A percentile compares a stretch with the other conserved stretches of the same genome.
These are phyloP conservation scores for Synergus umbraculus DNA, from an alignment of 2,888 invertebrate genomes.

Conservation along the genomic window DNA sequence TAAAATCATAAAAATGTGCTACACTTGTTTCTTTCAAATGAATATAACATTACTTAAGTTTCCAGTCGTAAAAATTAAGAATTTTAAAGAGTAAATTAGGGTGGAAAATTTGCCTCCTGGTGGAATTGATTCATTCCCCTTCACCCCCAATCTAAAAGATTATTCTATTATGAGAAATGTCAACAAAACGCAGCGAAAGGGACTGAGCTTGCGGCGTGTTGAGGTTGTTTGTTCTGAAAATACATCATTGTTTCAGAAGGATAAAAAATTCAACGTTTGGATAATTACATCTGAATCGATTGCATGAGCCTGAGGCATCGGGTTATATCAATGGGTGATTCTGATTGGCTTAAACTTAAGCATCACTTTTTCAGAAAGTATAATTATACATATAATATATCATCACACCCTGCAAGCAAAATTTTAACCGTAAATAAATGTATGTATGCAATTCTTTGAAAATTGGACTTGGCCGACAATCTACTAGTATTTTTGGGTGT, in stretches of 20 bases:
- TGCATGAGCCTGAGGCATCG: conserved; percentile 69
- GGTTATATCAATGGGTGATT: conserved; percentile 44
- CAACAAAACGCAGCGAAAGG: conserved; percentile 62
- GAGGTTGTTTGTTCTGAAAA: conserved; percentile 83
- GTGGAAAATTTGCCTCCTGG: conserved; percentile 16
- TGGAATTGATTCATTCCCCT: conserved; percentile 5
- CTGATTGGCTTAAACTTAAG: neutral
- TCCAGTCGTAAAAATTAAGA: neutral
- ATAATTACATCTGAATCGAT: conserved; percentile 81
- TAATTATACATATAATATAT: no score
- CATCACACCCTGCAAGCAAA: no score
- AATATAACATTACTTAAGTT: no score
- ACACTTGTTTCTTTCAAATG: no score
- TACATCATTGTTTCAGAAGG: conserved; percentile 83
- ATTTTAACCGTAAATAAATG: no score
- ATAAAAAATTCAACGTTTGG: conserved; percentile 83
- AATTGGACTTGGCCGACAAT: no score
- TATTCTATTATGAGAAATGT: conserved; percentile 73
- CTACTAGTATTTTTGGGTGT: no score
- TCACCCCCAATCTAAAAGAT: conserved; percentile 64
- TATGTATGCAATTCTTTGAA: no score
- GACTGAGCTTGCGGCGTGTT: conserved; percentile 44
- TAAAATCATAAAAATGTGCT: neutral
- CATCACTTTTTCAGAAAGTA: neutral
- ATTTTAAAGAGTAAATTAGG: neutral